phyloP scores from a whole-genome alignment of 2,797 vertebrate genomes.

The Intellagama lesueurii region DNA sequence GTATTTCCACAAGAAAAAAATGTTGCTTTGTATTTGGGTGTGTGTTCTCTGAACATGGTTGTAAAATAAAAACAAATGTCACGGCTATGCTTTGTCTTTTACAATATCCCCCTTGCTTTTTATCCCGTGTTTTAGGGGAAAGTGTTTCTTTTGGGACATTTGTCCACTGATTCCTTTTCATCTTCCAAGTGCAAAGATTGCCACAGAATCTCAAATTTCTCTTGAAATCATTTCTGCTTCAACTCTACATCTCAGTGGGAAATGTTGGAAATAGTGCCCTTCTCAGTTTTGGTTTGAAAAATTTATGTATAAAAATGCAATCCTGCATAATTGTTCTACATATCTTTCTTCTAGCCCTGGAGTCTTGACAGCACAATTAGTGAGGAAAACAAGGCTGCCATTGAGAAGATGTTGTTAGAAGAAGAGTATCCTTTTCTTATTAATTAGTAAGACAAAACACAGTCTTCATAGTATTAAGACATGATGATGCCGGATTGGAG shows the following conservation, averaged over 20 bases:
- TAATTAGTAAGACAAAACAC: not conserved
- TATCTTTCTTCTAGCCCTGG: conserved; percentile 87
- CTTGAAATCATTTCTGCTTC: not conserved
- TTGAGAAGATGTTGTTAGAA: conserved; percentile 96
- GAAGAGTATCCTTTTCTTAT: conserved; percentile 93
- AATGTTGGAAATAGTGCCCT: not conserved
- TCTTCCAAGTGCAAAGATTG: too few relatives aligned
- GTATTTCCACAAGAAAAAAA: not conserved
- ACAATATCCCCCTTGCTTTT: not conserved
- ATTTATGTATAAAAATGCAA: not conserved
- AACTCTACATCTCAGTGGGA: not conserved
- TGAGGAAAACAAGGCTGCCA: conserved; percentile 92
- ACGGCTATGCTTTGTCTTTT: not conserved
- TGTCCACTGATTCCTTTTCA: too few relatives aligned
- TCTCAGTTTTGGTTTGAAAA: not conserved
- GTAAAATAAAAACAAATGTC: not conserved
- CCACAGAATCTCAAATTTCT: not conserved
- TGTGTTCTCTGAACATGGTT: not conserved
- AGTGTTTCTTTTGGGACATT: too few relatives aligned
- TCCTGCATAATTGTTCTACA: not conserved
- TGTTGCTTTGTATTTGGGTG: not conserved
- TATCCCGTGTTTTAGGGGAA: not conserved
- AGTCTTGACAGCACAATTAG: conserved; percentile 94
- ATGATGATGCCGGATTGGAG: not conserved
- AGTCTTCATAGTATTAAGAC: not conserved